phyloP scores from a whole-genome alignment of 2,113 vertebrate species.

The Macquaria australasica region DNA sequence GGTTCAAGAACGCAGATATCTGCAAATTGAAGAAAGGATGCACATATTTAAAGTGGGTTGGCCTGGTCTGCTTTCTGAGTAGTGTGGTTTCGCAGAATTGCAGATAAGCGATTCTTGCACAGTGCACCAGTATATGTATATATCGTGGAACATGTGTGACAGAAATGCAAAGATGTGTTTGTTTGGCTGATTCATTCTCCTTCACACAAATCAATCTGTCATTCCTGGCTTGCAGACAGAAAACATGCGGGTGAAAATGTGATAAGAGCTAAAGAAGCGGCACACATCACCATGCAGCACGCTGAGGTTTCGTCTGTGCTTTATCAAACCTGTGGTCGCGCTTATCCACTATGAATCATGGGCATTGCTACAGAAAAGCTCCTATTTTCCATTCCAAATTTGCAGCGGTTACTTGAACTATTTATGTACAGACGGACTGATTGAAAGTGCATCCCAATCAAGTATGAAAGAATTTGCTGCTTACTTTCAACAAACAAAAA shows the following conservation, averaged over 20 bases:
- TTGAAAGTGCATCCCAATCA: slow-evolving; percentile 51
- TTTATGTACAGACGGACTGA: slow-evolving; percentile 35
- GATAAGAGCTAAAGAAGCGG: slow-evolving; percentile 15
- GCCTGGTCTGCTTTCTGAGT: background rate
- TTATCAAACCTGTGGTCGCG: slow-evolving; percentile 15
- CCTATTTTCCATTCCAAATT: slow-evolving; percentile 45
- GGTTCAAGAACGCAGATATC: slow-evolving; percentile 3
- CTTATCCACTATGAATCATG: slow-evolving; percentile 39
- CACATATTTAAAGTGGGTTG: slow-evolving; percentile 5
- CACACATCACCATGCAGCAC: background rate
- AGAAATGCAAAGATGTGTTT: slow-evolving; percentile 50
- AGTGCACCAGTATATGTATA: background rate
- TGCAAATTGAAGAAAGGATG: slow-evolving; percentile 1
- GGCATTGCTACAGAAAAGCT: slow-evolving; percentile 36
- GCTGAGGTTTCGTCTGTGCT: slow-evolving; percentile 37
- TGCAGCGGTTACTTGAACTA: slow-evolving; percentile 46
- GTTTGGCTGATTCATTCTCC: slow-evolving; percentile 39
- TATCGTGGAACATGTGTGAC: background rate
- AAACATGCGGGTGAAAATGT: slow-evolving; percentile 34
- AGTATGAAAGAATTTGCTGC: slow-evolving; percentile 22
- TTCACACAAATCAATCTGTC: slow-evolving; percentile 65
- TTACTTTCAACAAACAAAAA: slow-evolving; percentile 29
- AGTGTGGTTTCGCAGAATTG: slow-evolving; percentile 23
- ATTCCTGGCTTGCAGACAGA: slow-evolving; percentile 37
- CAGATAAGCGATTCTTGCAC: slow-evolving; percentile 21